Conservation (phyloP, 2,113 vertebrate genomes). For the Crocuta crocuta region DNA sequence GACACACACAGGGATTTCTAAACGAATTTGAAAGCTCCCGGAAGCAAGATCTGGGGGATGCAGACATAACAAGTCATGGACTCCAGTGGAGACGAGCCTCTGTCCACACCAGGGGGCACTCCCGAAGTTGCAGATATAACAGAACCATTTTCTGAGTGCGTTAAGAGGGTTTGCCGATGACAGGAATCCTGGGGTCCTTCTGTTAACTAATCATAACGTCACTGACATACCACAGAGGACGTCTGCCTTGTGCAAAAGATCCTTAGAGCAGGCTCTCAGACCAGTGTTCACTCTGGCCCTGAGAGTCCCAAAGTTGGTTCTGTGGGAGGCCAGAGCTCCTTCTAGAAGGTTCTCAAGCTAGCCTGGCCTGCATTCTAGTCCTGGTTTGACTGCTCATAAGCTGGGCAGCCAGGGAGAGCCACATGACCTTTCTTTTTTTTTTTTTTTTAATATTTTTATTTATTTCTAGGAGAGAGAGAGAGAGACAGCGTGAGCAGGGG, state of each 20-base stretch:
- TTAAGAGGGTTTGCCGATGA: neutral
- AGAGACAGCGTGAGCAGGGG: no score
- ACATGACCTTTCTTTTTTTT: neutral
- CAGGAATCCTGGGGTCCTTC: neutral
- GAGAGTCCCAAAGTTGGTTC: neutral
- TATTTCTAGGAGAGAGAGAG: no score
- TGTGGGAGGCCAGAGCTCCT: neutral
- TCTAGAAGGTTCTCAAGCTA: neutral
- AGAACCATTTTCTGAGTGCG: neutral
- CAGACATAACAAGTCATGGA: neutral
- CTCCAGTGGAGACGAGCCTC: neutral
- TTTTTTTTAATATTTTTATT: no score
- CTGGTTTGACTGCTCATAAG: neutral
- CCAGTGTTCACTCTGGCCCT: neutral
- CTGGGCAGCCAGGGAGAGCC: neutral
- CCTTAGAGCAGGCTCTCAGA: neutral
- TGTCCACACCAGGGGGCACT: neutral
- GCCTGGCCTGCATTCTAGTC: neutral
- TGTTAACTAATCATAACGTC: neutral
- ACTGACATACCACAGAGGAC: rapidly evolving
- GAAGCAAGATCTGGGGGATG: neutral
- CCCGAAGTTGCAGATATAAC: neutral
- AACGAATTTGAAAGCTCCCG: neutral
- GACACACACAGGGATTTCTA: neutral
- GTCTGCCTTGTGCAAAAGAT: neutral